phyloP scores from a whole-genome alignment of 2,888 invertebrate species.

The Drosophila cognata region DNA sequence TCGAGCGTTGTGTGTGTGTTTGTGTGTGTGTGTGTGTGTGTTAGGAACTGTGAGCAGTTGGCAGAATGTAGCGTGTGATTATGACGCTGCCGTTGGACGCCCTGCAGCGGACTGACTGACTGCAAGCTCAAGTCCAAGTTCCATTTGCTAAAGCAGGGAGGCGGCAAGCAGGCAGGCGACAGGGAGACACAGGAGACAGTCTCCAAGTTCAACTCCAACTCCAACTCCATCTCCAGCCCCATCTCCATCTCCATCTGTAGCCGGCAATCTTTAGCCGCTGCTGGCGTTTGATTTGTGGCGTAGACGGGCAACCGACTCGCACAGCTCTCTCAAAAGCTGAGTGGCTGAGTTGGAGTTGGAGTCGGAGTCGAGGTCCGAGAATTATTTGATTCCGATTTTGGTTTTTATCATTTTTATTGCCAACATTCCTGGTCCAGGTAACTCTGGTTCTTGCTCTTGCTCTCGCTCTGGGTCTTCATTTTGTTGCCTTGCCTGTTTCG shows the following conservation, averaged over 20 bases:
- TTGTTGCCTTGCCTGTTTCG: slow-evolving; percentile 34
- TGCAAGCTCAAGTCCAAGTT: slow-evolving; percentile 44
- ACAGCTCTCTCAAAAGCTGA: slow-evolving; percentile 1
- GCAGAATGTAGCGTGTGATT: slow-evolving; percentile 71
- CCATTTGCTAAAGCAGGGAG: slow-evolving; percentile 41
- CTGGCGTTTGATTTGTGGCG: slow-evolving; percentile 76
- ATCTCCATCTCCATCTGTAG: slow-evolving; percentile 33
- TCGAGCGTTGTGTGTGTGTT: slow-evolving; percentile 47
- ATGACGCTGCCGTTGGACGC: slow-evolving; percentile 80
- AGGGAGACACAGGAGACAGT: slow-evolving; percentile 30
- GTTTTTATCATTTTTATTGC: slow-evolving; percentile 73
- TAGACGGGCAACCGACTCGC: slow-evolving; percentile 60
- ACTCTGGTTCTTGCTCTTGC: background rate
- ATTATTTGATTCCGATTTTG: slow-evolving; percentile 61
- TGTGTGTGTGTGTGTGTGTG: slow-evolving; percentile 18
- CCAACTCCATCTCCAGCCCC: slow-evolving; percentile 11
- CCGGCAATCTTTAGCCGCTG: slow-evolving; percentile 49
- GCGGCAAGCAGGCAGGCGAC: background rate
- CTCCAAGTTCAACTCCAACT: slow-evolving; percentile 15
- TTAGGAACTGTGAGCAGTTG: slow-evolving; percentile 24
- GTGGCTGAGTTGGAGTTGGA: slow-evolving; percentile 14
- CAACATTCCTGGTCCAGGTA: slow-evolving; percentile 35
- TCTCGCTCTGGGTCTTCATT: slow-evolving; percentile 12
- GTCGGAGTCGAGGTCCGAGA: slow-evolving; percentile 37
- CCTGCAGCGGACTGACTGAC: slow-evolving; percentile 67